Evolutionary conservation across 2,888 invertebrate species (phyloP), one percentile per base, ranked within the genome.

Genomic region (Willowsia nigromaculata): DNA sequence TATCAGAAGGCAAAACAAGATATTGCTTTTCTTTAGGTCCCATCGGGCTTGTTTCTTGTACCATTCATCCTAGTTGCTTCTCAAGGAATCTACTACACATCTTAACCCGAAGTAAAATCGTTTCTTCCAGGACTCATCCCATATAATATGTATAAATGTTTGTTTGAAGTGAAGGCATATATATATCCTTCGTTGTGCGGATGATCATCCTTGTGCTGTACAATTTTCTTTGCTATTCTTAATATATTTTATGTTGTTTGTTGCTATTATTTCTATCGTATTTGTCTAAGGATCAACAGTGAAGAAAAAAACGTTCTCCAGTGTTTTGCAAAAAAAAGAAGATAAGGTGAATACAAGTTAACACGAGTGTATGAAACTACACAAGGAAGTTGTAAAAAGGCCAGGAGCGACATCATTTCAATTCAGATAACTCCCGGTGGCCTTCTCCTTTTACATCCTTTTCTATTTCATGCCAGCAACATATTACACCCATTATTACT

Each of bases 1-100:
- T 74, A 27, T 47, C 81, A 13, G 4, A 81, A 53, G 22, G 11
- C n/a, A 15, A 87, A 87, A 87, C 87, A 87, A 81, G 81, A 87
- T 87, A 87, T 87, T 87, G 81, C 87, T 87, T 87, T 85, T 81
- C 56, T 56, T 25, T 81, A 37, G 15, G 87, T 87, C 87, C 87
- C 87, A 80, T 65, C n/a, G 87, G 87, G 68, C 87, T 87, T 87
- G 87, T 87, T 87, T 40, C 85, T 33, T 50, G 85, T 78, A 78
- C 87, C 53, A 81, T 87, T 71, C 81, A 43, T 85, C 53, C n/a
- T 65, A 13, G 30, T 50, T 53, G 15, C 47, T n/a, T 53, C 13
- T 13, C 53, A 7, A 30, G 33, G 53, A 50, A 50, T 53, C 18
- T 30, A 50, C 30, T 53, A n/a, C 25, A n/a, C 25, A 53, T 25